Evolutionary conservation across 2,888 invertebrate species (phyloP).

Genomic region (Sarcophaga carnaria): DNA sequence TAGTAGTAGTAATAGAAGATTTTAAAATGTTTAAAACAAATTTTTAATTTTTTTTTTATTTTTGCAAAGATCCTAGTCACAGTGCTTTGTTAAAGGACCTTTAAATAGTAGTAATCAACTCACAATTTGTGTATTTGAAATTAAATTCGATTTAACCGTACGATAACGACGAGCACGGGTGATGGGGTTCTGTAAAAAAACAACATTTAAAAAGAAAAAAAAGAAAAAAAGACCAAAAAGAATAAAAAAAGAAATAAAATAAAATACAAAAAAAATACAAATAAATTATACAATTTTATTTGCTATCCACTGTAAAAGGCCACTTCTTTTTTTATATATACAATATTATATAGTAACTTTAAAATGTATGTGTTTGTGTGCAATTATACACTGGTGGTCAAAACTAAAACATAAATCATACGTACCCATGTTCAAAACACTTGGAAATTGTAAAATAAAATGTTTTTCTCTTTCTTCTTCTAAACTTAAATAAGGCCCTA

Average conservation of each 20-base stretch:
- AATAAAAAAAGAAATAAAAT: conserved; percentile 50
- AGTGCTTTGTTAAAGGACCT: conserved; percentile 51
- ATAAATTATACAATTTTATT: conserved; percentile 63
- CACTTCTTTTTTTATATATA: conserved; percentile 22
- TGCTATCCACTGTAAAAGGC: conserved; percentile 46
- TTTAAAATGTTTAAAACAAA: no score
- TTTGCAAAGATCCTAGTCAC: conserved; percentile 47
- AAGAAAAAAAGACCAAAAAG: conserved; percentile 29
- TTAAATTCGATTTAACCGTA: conserved; percentile 80
- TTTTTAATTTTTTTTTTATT: conserved; percentile 5
- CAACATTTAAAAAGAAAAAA: conserved; percentile 70
- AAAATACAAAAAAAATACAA: conserved; percentile 58
- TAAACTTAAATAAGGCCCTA: no score
- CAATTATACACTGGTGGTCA: no score
- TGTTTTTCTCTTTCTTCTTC: no score
- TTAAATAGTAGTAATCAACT: conserved; percentile 71
- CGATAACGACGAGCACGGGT: conserved; percentile 81
- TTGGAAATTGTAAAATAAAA: no score
- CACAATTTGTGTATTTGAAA: conserved; percentile 81
- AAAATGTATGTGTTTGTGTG: background rate
- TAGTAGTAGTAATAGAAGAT: no score
- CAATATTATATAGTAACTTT: background rate
- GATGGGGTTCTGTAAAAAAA: conserved; percentile 80
- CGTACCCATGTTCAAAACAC: background rate
- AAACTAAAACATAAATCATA: no score